Conservation (phyloP, 2,888 invertebrate genomes). For the Chymomyza procnemis region DNA sequence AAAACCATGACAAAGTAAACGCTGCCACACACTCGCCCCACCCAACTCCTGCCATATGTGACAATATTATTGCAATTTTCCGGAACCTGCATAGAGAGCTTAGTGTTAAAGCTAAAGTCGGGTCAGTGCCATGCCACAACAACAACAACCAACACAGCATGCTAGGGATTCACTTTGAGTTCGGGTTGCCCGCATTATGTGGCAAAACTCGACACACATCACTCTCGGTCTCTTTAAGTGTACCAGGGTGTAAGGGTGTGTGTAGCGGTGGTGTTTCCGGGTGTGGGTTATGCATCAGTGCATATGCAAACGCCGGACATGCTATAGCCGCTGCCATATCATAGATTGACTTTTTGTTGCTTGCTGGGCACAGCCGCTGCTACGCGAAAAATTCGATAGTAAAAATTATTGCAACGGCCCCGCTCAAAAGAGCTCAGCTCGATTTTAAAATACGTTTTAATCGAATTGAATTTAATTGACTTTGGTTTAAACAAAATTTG, state of each 20-base stretch:
- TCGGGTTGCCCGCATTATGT: constrained; percentile 33
- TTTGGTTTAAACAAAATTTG: too few species aligned
- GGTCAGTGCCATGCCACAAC: constrained; percentile 4
- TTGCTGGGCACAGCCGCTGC: constrained; percentile 33
- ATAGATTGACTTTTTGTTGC: constrained; percentile 54
- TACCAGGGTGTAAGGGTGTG: neutral
- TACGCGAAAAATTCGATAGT: constrained; percentile 7
- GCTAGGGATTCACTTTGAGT: constrained; percentile 27
- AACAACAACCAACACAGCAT: constrained; percentile 19
- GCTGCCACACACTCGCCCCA: constrained; percentile 2
- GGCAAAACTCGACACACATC: constrained; percentile 19
- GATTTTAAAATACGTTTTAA: too few species aligned
- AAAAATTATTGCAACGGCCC: neutral
- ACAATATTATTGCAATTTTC: constrained; percentile 71
- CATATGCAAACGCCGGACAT: constrained; percentile 54
- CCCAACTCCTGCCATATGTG: constrained; percentile 40
- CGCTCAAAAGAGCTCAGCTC: too few species aligned
- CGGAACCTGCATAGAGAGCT: constrained; percentile 50
- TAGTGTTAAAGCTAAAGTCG: constrained; percentile 52
- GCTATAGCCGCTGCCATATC: constrained; percentile 25
- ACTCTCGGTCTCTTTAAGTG: neutral
- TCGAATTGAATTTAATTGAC: too few species aligned
- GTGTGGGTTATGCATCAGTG: constrained; percentile 56
- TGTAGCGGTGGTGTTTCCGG: constrained; percentile 30
- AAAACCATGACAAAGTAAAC: neutral